These are phyloP conservation scores for Eufriesea mexicana DNA, from an alignment of 1,140 invertebrate species.

Conservation along the genomic window DNA sequence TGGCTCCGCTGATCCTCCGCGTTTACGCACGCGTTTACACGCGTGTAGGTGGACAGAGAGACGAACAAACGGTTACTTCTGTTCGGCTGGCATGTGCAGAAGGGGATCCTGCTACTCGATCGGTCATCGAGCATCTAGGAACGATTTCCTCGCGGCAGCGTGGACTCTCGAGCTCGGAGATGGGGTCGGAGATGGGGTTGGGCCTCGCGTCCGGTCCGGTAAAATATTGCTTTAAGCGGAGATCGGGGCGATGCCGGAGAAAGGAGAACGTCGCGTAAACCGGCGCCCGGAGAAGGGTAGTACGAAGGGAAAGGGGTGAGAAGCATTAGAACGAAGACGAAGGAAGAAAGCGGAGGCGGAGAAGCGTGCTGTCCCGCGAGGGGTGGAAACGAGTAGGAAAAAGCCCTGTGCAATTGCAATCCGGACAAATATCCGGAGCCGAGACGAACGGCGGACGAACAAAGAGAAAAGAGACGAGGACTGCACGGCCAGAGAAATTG, in stretches of 20 bases:
- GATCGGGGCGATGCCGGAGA: slow-evolving; percentile 14
- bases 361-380: slow-evolving; percentile 30
- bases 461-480: slow-evolving; percentile 47
- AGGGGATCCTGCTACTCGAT: slow-evolving; percentile 47
- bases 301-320: not conserved
- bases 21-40: not conserved
- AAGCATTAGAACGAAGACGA: not conserved
- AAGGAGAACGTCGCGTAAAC: slow-evolving; percentile 13
- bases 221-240: slow-evolving; percentile 64
- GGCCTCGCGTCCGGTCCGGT: slow-evolving; percentile 46
- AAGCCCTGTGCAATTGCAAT: slow-evolving; percentile 70
- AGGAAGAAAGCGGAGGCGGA: not conserved
- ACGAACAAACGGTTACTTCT: not conserved
- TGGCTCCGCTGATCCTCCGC: slow-evolving; percentile 5
- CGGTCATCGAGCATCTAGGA: slow-evolving; percentile 64
- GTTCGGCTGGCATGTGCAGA: slow-evolving; percentile 57
- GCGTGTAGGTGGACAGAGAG: no score
- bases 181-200: not conserved
- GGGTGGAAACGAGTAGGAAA: slow-evolving; percentile 63
- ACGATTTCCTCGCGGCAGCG: slow-evolving; percentile 55
- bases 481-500: slow-evolving; percentile 60
- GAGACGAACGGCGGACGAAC: slow-evolving; percentile 63
- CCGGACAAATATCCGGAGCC: slow-evolving; percentile 69
- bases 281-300: slow-evolving; percentile 1
- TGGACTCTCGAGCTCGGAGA: no score